These are phyloP conservation scores for Eretmochelys imbricata DNA, from an alignment of 2,113 vertebrate genomes.

Conservation along the genomic window DNA sequence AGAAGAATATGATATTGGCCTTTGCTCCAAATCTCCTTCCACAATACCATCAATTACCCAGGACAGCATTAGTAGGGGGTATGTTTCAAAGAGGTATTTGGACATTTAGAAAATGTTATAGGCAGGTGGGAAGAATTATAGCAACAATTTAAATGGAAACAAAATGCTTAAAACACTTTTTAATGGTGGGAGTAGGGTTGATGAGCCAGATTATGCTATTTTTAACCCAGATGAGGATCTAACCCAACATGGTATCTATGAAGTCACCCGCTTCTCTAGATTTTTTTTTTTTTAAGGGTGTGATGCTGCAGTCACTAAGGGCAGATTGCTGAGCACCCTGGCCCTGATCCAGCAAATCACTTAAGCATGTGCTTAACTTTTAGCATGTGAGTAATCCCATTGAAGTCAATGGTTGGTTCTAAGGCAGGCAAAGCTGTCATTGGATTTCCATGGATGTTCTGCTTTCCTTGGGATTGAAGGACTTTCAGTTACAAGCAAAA, in stretches of 20 bases:
- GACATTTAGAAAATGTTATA: neutral
- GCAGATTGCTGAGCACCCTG: neutral
- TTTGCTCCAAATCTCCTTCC: neutral
- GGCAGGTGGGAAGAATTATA: neutral
- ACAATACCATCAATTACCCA: neutral
- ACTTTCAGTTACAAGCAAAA: neutral
- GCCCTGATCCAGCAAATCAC: neutral
- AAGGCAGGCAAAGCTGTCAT: neutral
- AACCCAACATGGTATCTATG: rapidly evolving
- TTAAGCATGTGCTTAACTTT: neutral
- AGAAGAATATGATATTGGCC: neutral
- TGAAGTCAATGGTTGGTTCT: neutral
- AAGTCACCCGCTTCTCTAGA: rapidly evolving
- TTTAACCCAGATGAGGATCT: neutral
- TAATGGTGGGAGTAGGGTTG: neutral
- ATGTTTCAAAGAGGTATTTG: neutral
- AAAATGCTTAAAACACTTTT: neutral
- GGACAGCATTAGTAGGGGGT: neutral
- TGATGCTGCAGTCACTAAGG: rapidly evolving
- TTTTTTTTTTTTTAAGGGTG: neutral
- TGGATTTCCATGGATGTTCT: neutral
- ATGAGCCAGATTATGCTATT: neutral
- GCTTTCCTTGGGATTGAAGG: neutral
- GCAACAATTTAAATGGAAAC: neutral
- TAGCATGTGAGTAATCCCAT: neutral